Percentiles rank a stretch among this genome's conserved stretches.
Evolutionary conservation across 1,140 invertebrate species (phyloP).

Genomic region (Pomacea maculata): DNA sequence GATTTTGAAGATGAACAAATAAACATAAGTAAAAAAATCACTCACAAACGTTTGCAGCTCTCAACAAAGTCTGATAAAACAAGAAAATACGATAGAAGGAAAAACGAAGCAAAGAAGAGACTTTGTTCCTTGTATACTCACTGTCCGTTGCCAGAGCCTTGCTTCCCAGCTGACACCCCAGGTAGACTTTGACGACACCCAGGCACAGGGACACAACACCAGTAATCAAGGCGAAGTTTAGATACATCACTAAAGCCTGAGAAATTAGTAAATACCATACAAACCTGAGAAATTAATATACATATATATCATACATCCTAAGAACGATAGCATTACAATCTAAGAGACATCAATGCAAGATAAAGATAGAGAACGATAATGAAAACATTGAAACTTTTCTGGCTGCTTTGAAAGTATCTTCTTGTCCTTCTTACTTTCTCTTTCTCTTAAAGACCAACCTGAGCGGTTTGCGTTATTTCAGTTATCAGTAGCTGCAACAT

Average conservation of each 20-base stretch:
- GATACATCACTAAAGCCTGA: conserved; percentile 23
- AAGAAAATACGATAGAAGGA: too few species aligned
- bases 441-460: too few species aligned
- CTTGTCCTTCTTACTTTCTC: background rate
- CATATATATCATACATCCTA: too few species aligned
- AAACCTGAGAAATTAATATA: too few species aligned
- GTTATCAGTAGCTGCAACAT: too few species aligned
- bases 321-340: background rate
- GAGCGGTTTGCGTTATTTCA: too few species aligned
- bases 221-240: conserved; percentile 23
- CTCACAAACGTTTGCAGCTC: too few species aligned
- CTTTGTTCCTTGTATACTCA: conserved; percentile 12
- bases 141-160: conserved; percentile 34
- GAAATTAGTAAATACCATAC: background rate
- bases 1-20: too few species aligned
- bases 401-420: background rate
- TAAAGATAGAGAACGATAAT: background rate
- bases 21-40: too few species aligned
- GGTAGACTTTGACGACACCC: conserved; percentile 29
- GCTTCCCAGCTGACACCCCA: conserved; percentile 32
- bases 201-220: conserved; percentile 25
- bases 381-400: too few species aligned
- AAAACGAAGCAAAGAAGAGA: too few species aligned
- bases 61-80: too few species aligned
- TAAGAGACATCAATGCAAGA: background rate